Evolutionary conservation across 35 echinoderm and acorn worm genomes (phyloP).

Genomic region (Ophiothrix spiculata): DNA sequence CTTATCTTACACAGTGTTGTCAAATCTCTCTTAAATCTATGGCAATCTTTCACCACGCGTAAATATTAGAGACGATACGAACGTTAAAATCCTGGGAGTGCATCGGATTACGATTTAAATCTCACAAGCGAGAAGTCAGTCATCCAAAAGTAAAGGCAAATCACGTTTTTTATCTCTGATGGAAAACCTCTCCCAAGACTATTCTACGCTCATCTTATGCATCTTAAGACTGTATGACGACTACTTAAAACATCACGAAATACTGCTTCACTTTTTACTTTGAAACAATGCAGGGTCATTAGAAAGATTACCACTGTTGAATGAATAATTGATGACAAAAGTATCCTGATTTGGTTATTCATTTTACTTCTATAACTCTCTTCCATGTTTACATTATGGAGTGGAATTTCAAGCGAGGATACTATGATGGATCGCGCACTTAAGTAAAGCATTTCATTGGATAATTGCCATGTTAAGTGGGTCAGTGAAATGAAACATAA

Average conservation of each 20-base stretch:
- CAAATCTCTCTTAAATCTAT: no score
- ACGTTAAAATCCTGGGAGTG: conserved; percentile 6
- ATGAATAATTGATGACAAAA: conserved; percentile 10
- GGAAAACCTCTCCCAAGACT: neutral
- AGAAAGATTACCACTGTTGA: neutral
- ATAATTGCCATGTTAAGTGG: neutral
- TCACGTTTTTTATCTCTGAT: neutral
- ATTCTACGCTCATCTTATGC: neutral
- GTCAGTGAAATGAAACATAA: neutral
- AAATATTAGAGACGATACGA: no score
- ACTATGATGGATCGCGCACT: neutral
- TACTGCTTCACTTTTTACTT: neutral
- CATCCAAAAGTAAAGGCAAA: neutral
- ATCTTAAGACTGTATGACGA: neutral
- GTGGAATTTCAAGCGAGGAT: neutral
- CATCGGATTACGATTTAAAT: neutral
- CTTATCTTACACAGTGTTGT: no score
- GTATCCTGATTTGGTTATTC: conserved; percentile 9
- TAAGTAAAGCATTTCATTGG: conserved; percentile 1
- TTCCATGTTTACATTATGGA: conserved; percentile 1
- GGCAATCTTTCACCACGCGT: no score
- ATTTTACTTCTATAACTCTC: neutral
- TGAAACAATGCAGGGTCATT: neutral
- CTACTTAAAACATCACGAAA: conserved; percentile 16
- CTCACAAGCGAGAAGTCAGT: neutral